These are phyloP conservation scores for Amblyornis subalaris DNA, from an alignment of 2,113 vertebrate species.

Conservation along the genomic window DNA sequence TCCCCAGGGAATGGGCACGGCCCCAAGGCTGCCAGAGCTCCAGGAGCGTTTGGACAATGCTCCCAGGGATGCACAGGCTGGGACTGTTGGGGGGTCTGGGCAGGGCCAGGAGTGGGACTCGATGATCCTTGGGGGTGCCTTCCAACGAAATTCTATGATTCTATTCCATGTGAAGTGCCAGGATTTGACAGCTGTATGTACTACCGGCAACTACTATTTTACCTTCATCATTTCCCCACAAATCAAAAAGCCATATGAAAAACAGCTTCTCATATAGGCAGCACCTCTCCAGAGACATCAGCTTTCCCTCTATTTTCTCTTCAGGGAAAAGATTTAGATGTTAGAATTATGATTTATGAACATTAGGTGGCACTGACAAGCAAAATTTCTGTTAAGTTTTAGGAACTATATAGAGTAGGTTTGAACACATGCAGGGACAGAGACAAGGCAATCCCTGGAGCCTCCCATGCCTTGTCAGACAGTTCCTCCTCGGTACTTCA, in stretches of 20 bases:
- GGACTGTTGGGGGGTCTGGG: neutral
- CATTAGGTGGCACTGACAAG: neutral
- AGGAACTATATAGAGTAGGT: accelerated
- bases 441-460: neutral
- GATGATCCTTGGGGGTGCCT: accelerated
- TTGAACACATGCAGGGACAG: neutral
- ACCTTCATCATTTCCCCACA: neutral
- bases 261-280: neutral
- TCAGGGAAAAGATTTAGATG: neutral
- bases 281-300: neutral
- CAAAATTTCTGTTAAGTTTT: neutral
- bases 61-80: neutral
- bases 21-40: neutral
- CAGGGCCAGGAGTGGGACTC: accelerated
- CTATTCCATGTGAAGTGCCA: neutral
- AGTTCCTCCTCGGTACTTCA: neutral
- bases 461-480: accelerated
- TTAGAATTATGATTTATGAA: neutral
- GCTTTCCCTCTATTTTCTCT: neutral
- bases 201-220: neutral
- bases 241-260: neutral
- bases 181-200: neutral
- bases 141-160: neutral
- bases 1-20: neutral
- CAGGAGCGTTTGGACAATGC: neutral